Evolutionary conservation across 1,140 invertebrate species (phyloP), one percentile per base, ranked within the genome.

Genomic region (Mercenaria mercenaria): DNA sequence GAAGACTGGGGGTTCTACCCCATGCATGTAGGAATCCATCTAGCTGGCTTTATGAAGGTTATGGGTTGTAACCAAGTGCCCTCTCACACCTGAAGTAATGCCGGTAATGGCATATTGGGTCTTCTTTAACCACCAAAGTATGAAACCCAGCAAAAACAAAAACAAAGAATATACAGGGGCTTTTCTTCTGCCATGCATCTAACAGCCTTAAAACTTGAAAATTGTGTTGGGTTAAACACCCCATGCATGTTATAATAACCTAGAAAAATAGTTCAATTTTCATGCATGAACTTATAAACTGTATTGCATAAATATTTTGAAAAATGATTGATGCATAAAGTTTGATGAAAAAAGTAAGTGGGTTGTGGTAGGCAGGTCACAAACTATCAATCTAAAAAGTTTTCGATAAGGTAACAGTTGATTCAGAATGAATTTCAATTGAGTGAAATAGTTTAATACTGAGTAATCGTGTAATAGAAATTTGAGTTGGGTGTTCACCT

Each of bases 271-370:
- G 67, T 72, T 72, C 67, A 72, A 20, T 15, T n/a, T 10, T 37
- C n/a, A 39, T 72, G 67, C 67, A 72, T 39, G 67, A 72, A 72
- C 34, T 72, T 72, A 3, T 72, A 39, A 72, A 72, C 59, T 64
- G 26, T 29, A 8, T 6, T 56, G 23, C 11, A 29, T 6, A 20
- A 64, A 29, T 56, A 56, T 64, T 56, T 11, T 56, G 13, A 67
- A 34, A 72, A 72, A 26, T 72, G 18, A 72, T 72, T 39, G 34
- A 72, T 72, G 67, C 67, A 39, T 72, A 39, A 29, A 23, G 39
- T 4, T 64, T 64, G 26, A 64, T 64, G 15, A 64, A 29, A 20
- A 59, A 59, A 59, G 20, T 59, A 23, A 72, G 26, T 39, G 11
- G 11, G 67, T n/a, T 23, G 37, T 72, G 67, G 18, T 39, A n/a